A percentile compares a stretch with the other conserved stretches of the same genome.
Conservation (phyloP, 2,113 vertebrate genomes). For the Ochotona curzoniae region DNA sequence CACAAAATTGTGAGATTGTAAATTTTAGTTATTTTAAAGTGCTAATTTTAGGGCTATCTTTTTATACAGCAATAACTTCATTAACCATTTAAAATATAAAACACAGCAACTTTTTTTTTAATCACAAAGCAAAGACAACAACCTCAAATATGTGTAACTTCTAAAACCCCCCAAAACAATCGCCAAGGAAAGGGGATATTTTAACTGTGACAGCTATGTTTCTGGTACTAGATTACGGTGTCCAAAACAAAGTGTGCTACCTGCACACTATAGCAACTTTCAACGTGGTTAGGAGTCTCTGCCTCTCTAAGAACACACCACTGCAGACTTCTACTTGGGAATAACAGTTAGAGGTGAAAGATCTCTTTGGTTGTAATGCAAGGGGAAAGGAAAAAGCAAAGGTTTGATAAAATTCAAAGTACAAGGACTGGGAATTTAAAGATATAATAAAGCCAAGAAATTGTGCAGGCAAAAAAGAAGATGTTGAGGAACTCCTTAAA, state of each 20-base stretch:
- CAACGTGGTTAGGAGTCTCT: not conserved
- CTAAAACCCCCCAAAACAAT: not conserved
- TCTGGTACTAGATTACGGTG: not conserved
- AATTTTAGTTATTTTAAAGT: not conserved
- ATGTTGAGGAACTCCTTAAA: not conserved
- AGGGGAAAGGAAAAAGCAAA: not conserved
- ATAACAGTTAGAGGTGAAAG: not conserved
- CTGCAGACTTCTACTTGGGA: not conserved
- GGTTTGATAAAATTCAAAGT: not conserved
- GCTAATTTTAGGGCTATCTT: not conserved
- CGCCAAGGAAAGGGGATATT: not conserved
- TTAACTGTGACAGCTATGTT: not conserved
- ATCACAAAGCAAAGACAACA: not conserved
- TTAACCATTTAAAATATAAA: not conserved
- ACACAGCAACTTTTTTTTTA: not conserved
- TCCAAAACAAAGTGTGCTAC: not conserved
- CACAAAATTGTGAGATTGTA: not conserved
- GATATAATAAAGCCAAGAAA: not conserved
- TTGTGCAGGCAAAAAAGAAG: not conserved
- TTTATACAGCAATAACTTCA: not conserved
- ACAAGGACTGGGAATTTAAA: not conserved
- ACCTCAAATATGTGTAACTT: not conserved
- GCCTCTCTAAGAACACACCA: rapidly evolving
- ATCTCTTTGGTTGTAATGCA: rapidly evolving
- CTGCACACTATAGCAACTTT: not conserved